Percentiles rank a stretch among this genome's conserved stretches.
These are phyloP conservation scores for Eupithecia subfuscata DNA, from an alignment of 2,888 invertebrate genomes.

Conservation along the genomic window DNA sequence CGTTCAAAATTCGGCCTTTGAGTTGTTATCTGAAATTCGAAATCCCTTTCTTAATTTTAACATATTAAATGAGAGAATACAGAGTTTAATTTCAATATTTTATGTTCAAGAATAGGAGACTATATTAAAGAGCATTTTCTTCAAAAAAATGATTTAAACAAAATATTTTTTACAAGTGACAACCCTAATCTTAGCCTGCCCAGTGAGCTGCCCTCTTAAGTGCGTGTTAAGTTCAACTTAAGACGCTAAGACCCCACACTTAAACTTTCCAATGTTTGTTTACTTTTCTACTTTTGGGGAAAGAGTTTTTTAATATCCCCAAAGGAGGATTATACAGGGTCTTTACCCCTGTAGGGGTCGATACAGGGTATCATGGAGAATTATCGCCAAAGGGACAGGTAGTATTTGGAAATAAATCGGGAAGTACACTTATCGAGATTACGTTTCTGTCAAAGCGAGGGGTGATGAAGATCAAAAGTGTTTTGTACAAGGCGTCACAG, in stretches of 20 bases:
- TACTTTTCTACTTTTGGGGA: conserved; percentile 42
- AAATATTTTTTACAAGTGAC: conserved; percentile 22
- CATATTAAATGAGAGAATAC: too few relatives aligned
- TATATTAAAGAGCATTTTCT: background rate
- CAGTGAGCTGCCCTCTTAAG: conserved; percentile 48
- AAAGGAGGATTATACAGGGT: conserved; percentile 15
- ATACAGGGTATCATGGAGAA: background rate
- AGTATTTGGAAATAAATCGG: conserved; percentile 5
- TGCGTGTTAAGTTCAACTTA: conserved; percentile 57
- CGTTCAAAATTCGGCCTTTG: too few relatives aligned
- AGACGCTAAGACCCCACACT: conserved; percentile 50
- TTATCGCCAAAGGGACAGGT: background rate
- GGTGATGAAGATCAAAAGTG: conserved; percentile 2
- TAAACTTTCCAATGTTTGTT: conserved; percentile 50
- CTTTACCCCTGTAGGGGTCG: background rate
- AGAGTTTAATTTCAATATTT: too few relatives aligned
- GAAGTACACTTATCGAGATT: background rate
- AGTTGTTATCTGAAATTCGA: too few relatives aligned
- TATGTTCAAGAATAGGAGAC: too few relatives aligned
- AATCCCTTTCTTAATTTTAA: too few relatives aligned
- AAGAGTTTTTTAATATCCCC: conserved; percentile 39
- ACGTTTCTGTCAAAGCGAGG: conserved; percentile 4
- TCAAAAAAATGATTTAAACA: background rate
- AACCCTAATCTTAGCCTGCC: conserved; percentile 44
- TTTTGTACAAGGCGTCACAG: background rate